A percentile compares a stretch with the other conserved stretches of the same genome.
Evolutionary conservation across 2,113 vertebrate genomes (phyloP).

Genomic region (Halichoerus grypus): DNA sequence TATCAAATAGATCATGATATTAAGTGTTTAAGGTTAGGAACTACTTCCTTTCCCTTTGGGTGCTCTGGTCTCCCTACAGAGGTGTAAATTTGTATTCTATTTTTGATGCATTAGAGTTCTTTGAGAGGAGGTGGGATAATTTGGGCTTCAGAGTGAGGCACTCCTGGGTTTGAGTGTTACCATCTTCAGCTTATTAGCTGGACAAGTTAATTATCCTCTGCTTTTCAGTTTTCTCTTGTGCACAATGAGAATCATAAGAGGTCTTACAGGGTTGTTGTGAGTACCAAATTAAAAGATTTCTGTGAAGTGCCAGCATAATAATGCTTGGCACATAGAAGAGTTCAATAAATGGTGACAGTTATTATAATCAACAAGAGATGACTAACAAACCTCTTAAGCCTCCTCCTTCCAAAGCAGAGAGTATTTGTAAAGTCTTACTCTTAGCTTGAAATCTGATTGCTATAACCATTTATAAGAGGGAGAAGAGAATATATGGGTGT

Average conservation of each 20-base stretch:
- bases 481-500: background rate
- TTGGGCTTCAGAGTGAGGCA: background rate
- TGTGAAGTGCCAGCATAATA: background rate
- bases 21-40: background rate
- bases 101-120: background rate
- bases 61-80: background rate
- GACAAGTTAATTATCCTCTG: background rate
- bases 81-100: background rate
- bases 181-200: background rate
- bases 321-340: background rate
- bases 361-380: background rate
- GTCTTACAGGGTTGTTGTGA: background rate
- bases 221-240: conserved; percentile 10
- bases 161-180: background rate
- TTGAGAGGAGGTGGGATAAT: background rate
- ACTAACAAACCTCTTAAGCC: background rate
- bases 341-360: background rate
- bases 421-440: background rate
- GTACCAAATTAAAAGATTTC: background rate
- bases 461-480: background rate
- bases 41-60: background rate
- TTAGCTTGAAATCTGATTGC: background rate
- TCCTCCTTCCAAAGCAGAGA: background rate
- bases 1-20: background rate
- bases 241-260: background rate